Evolutionary conservation across 1,140 invertebrate species (phyloP).

Genomic region (Episyrphus balteatus): DNA sequence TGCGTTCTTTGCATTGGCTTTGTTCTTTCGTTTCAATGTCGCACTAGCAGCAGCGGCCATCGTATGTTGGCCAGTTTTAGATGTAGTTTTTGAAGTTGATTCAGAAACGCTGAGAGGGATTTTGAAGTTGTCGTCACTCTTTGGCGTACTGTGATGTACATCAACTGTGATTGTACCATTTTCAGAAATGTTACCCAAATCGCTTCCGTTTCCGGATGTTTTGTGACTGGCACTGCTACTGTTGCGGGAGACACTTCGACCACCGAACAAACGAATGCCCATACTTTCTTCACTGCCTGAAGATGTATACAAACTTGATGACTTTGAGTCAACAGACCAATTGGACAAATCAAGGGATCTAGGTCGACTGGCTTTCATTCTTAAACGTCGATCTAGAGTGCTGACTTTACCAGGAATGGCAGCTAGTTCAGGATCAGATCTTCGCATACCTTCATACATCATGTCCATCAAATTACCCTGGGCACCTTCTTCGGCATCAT

Average conservation of each 20-base stretch:
- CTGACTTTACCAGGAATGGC: constrained; percentile 69
- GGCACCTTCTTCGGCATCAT: constrained; percentile 64
- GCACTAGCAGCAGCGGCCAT: constrained; percentile 26
- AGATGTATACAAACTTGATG: constrained; percentile 67
- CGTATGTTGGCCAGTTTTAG: constrained; percentile 5
- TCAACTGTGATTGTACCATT: constrained; percentile 18
- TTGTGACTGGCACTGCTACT: constrained; percentile 58
- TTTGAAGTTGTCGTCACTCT: constrained; percentile 16
- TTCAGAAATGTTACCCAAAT: constrained; percentile 37
- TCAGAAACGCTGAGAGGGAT: constrained; percentile 3
- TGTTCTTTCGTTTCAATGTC: constrained; percentile 26
- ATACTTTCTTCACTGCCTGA: constrained; percentile 73
- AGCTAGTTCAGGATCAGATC: constrained; percentile 71
- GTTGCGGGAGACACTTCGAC: constrained; percentile 52
- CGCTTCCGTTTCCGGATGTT: constrained; percentile 39
- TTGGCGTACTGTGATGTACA: constrained; percentile 9
- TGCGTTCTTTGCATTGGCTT: constrained; percentile 23
- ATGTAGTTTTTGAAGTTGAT: neutral
- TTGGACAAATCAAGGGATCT: constrained; percentile 73
- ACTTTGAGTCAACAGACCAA: constrained; percentile 77
- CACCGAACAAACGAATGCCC: constrained; percentile 44
- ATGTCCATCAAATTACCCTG: constrained; percentile 49
- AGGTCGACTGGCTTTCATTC: constrained; percentile 68
- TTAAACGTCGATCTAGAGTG: constrained; percentile 63
- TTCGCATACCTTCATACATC: constrained; percentile 59